Base-by-base conservation (phyloP, 1,140 invertebrate genomes). In the Camponotus pennsylvanicus region DNA sequence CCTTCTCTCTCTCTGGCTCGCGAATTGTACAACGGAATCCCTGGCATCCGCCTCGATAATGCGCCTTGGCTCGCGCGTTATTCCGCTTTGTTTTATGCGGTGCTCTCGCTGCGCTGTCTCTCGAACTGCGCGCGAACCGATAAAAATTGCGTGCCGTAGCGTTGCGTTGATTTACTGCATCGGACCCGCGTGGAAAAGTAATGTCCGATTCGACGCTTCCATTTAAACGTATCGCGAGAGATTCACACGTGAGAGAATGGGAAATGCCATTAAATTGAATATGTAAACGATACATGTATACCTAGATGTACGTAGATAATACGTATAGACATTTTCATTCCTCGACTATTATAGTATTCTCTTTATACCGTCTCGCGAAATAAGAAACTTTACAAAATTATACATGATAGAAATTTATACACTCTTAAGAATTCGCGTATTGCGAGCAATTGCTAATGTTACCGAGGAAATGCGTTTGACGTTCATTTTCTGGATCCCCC, bases 81-180 rank as follows among this genome's bases (percentile, higher is more conserved):
- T 64, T 76, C 21, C 45, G 73, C 82, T 85, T 78, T 85, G 82
- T 85, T 85, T 77, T 78, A 78, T 85, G 75, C 82, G 57, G 70
- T 77, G 40, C 70, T 76, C 55, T 63, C 64, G 63, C 45, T 34
- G 77, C 21, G 67, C 66, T 67, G 7, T 45, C 67, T 45, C 77
- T 40, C 45, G 27, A 27, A 34, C 13, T 15, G 61, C 77, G 64
- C 45, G 49, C 34, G n/a, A 82, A 52, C 40, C 32, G 52, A 75
- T 83, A 83, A 75, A 82, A 73, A 63, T 83, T 27, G 71, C 27
- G 5, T 63, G 69, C 32, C 79, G 27, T 37, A 83, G 73, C 37
- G 69, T 83, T 61, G 55, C 55, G 40, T 73, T 57, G 52, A 61
- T 75, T 73, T 83, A 61, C 49, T 15, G 13, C 32, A 66, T 80